Evolutionary conservation across 2,113 vertebrate species (phyloP), one percentile per base, ranked within the genome.

Genomic region (Tragelaphus imberbis): DNA sequence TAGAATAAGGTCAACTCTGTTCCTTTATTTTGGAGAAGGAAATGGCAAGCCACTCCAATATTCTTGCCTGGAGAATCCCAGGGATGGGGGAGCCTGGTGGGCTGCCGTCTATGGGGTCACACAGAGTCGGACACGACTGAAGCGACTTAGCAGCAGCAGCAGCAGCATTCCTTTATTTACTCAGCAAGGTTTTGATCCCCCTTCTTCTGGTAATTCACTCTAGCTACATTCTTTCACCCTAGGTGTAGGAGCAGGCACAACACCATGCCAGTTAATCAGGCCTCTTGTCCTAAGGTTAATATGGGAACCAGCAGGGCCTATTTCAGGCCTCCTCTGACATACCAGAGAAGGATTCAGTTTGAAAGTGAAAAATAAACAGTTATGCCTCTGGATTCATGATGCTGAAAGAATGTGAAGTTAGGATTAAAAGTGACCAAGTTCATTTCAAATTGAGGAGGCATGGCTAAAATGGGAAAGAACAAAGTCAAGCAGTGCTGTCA

Each of bases 331-430:
- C 81, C 30, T 6, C 10, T 91, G 47, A 79, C 40, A 59, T 19
- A 47, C 30, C 33, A 61, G 47, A 40, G 53, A 92, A 44, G 16
- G 59, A 65, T 40, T 79, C 27, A 5, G 77, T 84, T 58, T 47
- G 90, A 56, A 91, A 84, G 17, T 58, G 25, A 96, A 79, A 33
- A 92, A 75, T 58, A 51, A 84, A 77, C n/a, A 86, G 36, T 30
- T 63, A 82, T 87, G 11, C 55, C 17, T 68, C 27, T 9, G 9
- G 23, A 17, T 55, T 77, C 12, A 27, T 68, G n/a, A 90, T 71
- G 33, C 71, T 27, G 9, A 5, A 88, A 65, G 17, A 65, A 40
- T 23, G 25, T 87, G 63, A 77, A 19, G 11, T 75, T 81, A 53
- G 79, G 33, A 25, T 21, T 75, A 56, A 79, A 63, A 80, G 58